Evolutionary conservation across 2,888 invertebrate species (phyloP).

Genomic region (Torymus aiolomorphi): DNA sequence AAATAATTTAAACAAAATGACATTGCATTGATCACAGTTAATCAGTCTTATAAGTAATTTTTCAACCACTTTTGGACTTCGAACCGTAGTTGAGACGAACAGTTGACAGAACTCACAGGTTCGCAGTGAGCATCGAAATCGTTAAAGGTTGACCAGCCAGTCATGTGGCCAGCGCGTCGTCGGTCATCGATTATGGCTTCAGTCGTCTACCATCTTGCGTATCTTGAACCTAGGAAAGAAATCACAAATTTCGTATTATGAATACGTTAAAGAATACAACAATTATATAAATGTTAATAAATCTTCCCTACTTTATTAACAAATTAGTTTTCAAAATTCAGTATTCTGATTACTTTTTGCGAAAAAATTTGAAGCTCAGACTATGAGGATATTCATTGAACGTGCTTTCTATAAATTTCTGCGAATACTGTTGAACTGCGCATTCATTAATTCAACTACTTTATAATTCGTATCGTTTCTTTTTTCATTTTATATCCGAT

Average conservation of each 20-base stretch:
- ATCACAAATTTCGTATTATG: constrained; percentile 33
- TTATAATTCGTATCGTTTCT: constrained; percentile 14
- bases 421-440: constrained; percentile 28
- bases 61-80: not conserved
- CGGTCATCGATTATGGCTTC: not conserved
- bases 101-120: not conserved
- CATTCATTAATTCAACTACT: constrained; percentile 8
- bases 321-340: constrained; percentile 20
- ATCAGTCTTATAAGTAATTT: constrained; percentile 8
- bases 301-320: constrained; percentile 33
- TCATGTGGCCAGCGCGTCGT: constrained; percentile 20
- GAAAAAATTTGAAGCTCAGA: constrained; percentile 47
- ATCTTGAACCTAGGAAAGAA: constrained; percentile 47
- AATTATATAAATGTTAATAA: constrained; percentile 29
- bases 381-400: constrained; percentile 37
- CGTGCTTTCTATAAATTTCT: constrained; percentile 14
- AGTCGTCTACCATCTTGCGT: constrained; percentile 15
- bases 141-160: constrained; percentile 13
- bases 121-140: constrained; percentile 12
- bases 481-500: constrained; percentile 42
- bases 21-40: constrained; percentile 14
- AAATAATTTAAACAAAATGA: constrained; percentile 18
- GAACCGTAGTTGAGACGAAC: constrained; percentile 7
- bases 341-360: constrained; percentile 10
- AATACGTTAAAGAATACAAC: not conserved